These are phyloP conservation scores for Galbula dea DNA, from an alignment of 2,113 vertebrate genomes.

Conservation along the genomic window DNA sequence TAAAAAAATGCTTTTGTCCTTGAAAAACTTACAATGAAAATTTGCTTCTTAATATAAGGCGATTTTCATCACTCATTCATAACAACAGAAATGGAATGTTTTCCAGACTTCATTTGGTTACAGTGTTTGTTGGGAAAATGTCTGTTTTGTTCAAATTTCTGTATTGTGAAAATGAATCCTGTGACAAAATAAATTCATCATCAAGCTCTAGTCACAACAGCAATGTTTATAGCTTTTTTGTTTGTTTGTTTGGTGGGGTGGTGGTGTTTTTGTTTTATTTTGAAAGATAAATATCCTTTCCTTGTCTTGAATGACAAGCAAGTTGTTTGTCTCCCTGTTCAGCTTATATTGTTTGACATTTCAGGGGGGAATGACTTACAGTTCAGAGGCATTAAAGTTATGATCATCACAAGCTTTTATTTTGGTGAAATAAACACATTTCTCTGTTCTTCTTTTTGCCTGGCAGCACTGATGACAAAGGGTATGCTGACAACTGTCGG, in stretches of 20 bases:
- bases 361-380: constrained; percentile 1
- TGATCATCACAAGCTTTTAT: constrained; percentile 10
- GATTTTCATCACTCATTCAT: background rate
- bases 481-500: constrained; percentile 7
- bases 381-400: constrained; percentile 15
- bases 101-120: background rate
- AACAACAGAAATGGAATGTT: background rate
- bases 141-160: background rate
- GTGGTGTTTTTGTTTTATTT: background rate
- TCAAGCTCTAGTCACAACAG: background rate
- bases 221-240: background rate
- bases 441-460: background rate
- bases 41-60: background rate
- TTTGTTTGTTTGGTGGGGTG: background rate
- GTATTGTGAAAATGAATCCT: background rate
- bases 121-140: background rate
- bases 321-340: background rate
- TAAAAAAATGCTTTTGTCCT: background rate
- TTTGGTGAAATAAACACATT: constrained; percentile 31
- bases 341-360: background rate
- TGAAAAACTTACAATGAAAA: background rate
- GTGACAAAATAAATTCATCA: background rate
- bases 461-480: background rate
- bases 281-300: background rate
- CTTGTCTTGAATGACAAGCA: background rate